phyloP scores from a whole-genome alignment of 1,140 invertebrate species.

The Portunus trituberculatus region DNA sequence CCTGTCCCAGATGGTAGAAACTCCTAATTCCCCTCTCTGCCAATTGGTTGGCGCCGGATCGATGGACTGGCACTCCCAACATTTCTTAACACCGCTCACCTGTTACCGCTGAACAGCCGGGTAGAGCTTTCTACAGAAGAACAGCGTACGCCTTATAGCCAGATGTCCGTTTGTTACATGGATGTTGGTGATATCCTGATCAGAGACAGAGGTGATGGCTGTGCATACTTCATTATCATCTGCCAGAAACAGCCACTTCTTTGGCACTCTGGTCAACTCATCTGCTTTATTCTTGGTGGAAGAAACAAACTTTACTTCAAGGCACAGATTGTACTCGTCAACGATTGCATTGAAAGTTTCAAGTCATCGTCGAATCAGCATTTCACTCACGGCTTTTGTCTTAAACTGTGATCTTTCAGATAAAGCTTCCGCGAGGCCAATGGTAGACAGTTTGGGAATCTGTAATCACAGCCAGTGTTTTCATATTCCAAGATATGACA shows the following conservation, averaged over 20 bases:
- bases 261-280: conserved; percentile 9
- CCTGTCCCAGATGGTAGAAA: neutral
- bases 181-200: too few species aligned
- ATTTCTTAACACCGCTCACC: neutral
- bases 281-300: conserved; percentile 27
- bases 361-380: neutral
- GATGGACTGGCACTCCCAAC: conserved; percentile 34
- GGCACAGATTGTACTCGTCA: neutral
- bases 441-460: neutral
- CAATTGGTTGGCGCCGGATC: neutral
- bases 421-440: neutral
- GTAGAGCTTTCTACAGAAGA: conserved; percentile 15
- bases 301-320: neutral
- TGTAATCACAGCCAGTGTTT: neutral
- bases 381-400: neutral
- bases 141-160: neutral
- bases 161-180: conserved; percentile 8
- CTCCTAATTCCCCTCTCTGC: neutral
- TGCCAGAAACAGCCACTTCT: neutral
- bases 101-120: neutral
- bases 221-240: neutral
- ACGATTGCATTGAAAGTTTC: neutral
- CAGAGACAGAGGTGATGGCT: neutral
- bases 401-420: neutral
- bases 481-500: conserved; percentile 25